phyloP scores from a whole-genome alignment of 2,888 invertebrate species.

The Drosophila setosimentum region DNA sequence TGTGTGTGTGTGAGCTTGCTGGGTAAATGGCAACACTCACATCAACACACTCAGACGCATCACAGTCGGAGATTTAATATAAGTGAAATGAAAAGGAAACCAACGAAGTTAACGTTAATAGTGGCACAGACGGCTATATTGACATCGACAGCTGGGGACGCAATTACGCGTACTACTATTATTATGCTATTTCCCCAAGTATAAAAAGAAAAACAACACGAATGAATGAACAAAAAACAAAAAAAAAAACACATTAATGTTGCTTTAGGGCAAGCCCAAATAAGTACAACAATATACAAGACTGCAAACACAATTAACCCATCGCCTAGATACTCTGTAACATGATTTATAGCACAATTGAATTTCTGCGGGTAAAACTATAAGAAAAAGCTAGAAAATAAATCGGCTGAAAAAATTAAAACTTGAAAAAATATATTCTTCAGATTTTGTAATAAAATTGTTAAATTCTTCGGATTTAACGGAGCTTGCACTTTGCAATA shows the following conservation, averaged over 20 bases:
- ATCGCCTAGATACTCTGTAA: conserved; percentile 2
- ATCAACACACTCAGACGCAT: not conserved
- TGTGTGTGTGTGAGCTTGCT: not conserved
- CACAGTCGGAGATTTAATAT: conserved; percentile 18
- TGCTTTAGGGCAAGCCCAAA: conserved; percentile 25
- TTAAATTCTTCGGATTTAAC: not conserved
- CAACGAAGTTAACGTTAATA: conserved; percentile 41
- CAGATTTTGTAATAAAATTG: not conserved
- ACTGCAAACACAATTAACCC: not conserved
- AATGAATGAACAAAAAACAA: conserved; percentile 6
- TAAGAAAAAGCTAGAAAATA: not conserved
- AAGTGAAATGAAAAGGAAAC: conserved; percentile 56
- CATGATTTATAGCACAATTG: not conserved
- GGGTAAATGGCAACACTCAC: conserved; percentile 14
- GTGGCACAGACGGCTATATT: conserved; percentile 2
- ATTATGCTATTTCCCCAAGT: conserved; percentile 39
- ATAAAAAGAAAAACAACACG: conserved; percentile 4
- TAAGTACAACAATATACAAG: conserved; percentile 8
- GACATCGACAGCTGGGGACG: conserved; percentile 41
- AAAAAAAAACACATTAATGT: conserved; percentile 9
- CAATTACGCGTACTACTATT: conserved; percentile 50
- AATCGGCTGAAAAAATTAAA: not conserved
- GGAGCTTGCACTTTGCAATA: too few relatives aligned
- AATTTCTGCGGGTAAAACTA: not conserved
- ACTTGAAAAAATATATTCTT: not conserved